Percentiles rank a stretch among this genome's conserved stretches.
Conservation (phyloP, 2,113 vertebrate species). For the Cariama cristata region DNA sequence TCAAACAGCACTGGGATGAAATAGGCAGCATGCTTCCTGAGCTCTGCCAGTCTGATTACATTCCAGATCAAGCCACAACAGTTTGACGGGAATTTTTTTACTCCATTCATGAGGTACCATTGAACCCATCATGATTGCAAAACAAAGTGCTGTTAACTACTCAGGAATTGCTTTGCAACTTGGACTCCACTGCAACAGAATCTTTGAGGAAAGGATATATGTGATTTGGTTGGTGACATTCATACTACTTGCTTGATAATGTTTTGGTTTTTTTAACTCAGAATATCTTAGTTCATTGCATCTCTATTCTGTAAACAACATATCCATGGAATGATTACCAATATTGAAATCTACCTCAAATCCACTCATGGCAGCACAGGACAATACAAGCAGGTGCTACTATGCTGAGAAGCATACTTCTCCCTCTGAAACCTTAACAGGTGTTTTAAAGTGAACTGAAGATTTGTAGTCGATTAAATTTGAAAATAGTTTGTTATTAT, state of each 20-base stretch:
- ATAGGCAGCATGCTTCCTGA: accelerated
- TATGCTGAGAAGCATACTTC: not conserved
- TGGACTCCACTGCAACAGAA: not conserved
- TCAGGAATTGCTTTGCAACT: not conserved
- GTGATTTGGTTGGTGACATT: not conserved
- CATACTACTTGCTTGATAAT: not conserved
- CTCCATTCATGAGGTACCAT: not conserved
- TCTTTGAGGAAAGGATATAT: not conserved
- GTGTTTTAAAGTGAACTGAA: not conserved
- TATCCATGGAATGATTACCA: not conserved
- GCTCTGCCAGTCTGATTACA: not conserved
- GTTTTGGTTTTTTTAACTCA: not conserved
- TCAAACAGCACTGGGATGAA: not conserved
- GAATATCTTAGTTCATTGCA: not conserved
- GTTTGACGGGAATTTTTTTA: not conserved
- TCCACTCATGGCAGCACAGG: accelerated
- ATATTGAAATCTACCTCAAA: not conserved
- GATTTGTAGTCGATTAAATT: not conserved
- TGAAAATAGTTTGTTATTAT: not conserved
- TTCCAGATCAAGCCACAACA: not conserved
- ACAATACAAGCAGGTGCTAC: not conserved
- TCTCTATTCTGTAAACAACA: not conserved
- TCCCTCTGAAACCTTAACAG: not conserved
- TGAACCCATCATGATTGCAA: not conserved
- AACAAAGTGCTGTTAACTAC: not conserved